A percentile compares a stretch with the other conserved stretches of the same genome.
Evolutionary conservation across 2,888 invertebrate species (phyloP).

Genomic region (Platerodrilus igneus): DNA sequence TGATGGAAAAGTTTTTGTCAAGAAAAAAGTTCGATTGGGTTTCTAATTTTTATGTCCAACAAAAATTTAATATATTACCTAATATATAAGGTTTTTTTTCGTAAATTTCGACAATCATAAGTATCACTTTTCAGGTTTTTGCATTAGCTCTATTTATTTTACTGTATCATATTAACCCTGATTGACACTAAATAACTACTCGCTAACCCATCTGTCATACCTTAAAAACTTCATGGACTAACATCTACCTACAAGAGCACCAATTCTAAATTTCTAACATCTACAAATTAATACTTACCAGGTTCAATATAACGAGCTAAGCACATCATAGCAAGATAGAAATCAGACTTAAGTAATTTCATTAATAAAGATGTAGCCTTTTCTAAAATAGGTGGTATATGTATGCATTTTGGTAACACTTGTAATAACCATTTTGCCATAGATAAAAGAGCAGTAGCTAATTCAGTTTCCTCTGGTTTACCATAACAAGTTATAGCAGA

Average conservation of each 20-base stretch:
- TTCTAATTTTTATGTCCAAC: too few species aligned
- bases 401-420: constrained; percentile 56
- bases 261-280: neutral
- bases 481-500: constrained; percentile 64
- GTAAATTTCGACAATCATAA: too few species aligned
- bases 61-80: too few species aligned
- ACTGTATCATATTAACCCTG: too few species aligned
- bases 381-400: constrained; percentile 53
- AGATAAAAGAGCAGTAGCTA: constrained; percentile 79
- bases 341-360: constrained; percentile 59
- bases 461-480: constrained; percentile 81
- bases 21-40: too few species aligned
- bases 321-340: constrained; percentile 76
- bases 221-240: neutral
- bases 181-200: too few species aligned
- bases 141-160: too few species aligned
- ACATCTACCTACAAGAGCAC: neutral
- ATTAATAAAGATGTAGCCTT: constrained; percentile 66
- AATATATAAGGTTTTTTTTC: too few species aligned
- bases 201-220: too few species aligned
- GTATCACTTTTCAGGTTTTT: too few species aligned
- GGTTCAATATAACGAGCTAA: constrained; percentile 77
- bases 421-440: constrained; percentile 78
- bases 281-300: constrained; percentile 52
- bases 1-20: too few species aligned